Base-by-base conservation (phyloP, 92 coral and sea anemone genomes). In the Umimayanthus chanpuru region DNA sequence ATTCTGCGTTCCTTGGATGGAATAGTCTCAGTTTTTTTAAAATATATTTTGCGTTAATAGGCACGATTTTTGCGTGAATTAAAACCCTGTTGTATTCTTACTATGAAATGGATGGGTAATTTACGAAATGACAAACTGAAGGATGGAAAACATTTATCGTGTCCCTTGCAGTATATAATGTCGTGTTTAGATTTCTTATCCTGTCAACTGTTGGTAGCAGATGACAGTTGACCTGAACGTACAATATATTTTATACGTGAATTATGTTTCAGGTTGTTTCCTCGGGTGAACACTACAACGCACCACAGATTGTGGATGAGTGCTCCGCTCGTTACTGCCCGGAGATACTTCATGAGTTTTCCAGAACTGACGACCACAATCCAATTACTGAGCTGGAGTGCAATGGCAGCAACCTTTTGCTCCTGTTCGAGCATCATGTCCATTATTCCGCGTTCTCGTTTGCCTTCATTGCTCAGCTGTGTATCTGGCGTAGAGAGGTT, bases 381-480 rank as follows among this genome's bases (percentile, higher is more conserved):
- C 89, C 94, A 10, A 89, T 94, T 25, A 89, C 87, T 70, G 87
- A 85, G 76, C 89, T 97, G 92, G 97, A 95, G 78, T 95, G 99
- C 68, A 97, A 94, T 81, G 99, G 99, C 67, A 95, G 92, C 72
- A 97, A 91, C 83, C 90, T 97, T 29, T 88, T 97, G 76, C 94
- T 94, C 82, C 92, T 94, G 10, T 73, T 97, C 20, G 99, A 97
- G 73, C 87, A 89, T 21, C 93, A 95, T 89, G 90, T 97, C 79
- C 98, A 94, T 73, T 97, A 95, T 77, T 90, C 97, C 15, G 98
- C 99, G 1, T 95, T 96, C 85, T 97, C 98, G 68, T 97, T 91
- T 81, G 89, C 99, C 30, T 97, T 97, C 81, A 85, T 95, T 58
- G 75, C 93, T 49, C 99, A 97, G 85, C 95, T 97, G 40, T 92